Percentiles rank a stretch among this genome's conserved stretches.
Conservation (phyloP, 1,140 invertebrate genomes). For the Bombus polaris region DNA sequence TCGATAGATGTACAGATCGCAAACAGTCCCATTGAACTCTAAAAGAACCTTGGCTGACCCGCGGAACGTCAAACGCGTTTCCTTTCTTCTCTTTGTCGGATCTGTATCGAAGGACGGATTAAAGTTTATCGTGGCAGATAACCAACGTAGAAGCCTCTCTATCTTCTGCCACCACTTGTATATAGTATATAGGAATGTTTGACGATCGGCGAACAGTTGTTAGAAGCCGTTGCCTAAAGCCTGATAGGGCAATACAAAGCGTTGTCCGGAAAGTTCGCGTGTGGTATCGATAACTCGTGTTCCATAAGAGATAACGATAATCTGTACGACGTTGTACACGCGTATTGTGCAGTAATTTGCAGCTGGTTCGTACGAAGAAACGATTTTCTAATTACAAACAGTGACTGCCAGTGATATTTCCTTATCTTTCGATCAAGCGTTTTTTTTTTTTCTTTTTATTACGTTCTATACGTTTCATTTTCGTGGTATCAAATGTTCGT, state of each 20-base stretch:
- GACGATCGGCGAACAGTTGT: slow-evolving; percentile 20
- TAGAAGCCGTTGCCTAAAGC: not conserved
- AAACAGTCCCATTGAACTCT: too few relatives aligned
- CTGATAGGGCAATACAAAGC: not conserved
- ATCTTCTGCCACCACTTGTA: not conserved
- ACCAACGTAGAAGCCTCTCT: not conserved
- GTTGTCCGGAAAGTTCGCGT: not conserved
- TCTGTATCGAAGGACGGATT: slow-evolving; percentile 30
- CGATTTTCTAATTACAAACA: too few relatives aligned
- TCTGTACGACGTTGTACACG: not conserved
- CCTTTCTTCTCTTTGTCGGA: not conserved
- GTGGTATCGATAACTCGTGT: slow-evolving; percentile 10
- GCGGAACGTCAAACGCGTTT: not conserved
- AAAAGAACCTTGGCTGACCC: too few relatives aligned
- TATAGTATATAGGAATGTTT: not conserved
- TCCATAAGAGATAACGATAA: not conserved
- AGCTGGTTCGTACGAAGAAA: too few relatives aligned
- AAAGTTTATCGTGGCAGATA: slow-evolving; percentile 41
- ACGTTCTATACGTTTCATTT: too few relatives aligned
- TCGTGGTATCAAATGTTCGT: too few relatives aligned
- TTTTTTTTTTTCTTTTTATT: too few relatives aligned
- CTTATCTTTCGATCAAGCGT: too few relatives aligned
- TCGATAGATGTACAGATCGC: not conserved
- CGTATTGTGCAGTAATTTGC: too few relatives aligned
- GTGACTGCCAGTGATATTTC: rapidly evolving